Conservation (phyloP, 2,888 invertebrate genomes). For the Agrotis puta region DNA sequence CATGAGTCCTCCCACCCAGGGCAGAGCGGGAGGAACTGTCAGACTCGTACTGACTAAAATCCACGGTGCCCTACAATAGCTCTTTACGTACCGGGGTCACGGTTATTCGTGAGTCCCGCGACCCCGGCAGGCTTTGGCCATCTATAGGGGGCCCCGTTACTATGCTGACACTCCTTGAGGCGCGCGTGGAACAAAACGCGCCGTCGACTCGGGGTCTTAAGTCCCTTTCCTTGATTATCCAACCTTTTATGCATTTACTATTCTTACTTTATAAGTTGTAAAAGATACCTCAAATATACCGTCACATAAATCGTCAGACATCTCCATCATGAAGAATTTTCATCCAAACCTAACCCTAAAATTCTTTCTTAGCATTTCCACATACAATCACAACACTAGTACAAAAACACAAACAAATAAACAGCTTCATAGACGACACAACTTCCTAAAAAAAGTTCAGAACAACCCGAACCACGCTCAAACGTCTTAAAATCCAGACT, state of each 20-base stretch:
- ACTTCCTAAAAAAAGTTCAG: conserved; percentile 12
- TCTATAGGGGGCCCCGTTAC: too few species aligned
- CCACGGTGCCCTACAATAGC: too few species aligned
- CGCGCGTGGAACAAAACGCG: too few species aligned
- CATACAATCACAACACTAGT: background rate
- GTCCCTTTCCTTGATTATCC: background rate
- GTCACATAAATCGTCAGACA: too few species aligned
- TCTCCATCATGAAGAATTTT: background rate
- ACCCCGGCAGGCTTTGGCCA: too few species aligned
- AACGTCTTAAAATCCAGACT: conserved; percentile 18
- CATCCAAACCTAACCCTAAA: conserved; percentile 4
- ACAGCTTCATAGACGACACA: background rate
- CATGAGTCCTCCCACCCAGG: too few species aligned
- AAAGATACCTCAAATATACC: background rate
- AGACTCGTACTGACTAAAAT: too few species aligned
- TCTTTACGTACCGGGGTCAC: too few species aligned
- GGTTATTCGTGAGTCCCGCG: too few species aligned
- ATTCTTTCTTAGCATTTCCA: background rate
- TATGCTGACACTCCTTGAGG: too few species aligned
- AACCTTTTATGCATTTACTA: background rate
- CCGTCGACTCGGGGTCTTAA: too few species aligned
- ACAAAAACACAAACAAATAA: conserved; percentile 11
- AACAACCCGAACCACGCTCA: conserved; percentile 17
- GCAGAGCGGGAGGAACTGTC: too few species aligned
- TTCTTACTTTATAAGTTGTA: background rate